These are phyloP conservation scores for Cynopterus brachyotis DNA, from an alignment of 2,113 vertebrate genomes.

Conservation along the genomic window DNA sequence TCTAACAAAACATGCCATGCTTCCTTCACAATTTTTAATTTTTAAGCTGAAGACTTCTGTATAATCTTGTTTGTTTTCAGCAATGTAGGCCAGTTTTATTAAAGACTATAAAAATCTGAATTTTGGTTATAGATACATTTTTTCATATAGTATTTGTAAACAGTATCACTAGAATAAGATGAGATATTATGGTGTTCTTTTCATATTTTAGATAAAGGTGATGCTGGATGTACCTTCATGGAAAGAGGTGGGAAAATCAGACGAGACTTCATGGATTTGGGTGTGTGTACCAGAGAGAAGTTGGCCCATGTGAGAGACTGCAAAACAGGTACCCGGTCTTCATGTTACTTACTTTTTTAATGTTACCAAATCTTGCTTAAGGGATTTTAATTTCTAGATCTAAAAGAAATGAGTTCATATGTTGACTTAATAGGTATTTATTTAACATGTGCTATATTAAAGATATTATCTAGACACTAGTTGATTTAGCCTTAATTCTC, in stretches of 20 bases:
- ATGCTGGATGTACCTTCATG: neutral
- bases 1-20: neutral
- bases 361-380: neutral
- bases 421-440: neutral
- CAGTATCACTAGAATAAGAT: neutral
- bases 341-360: neutral
- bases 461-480: neutral
- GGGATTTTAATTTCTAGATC: neutral
- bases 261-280: slow-evolving; percentile 47
- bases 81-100: neutral
- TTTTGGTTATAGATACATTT: neutral
- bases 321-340: slow-evolving; percentile 60
- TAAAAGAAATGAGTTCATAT: neutral
- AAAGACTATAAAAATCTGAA: neutral
- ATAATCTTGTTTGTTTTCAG: neutral
- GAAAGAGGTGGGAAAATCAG: slow-evolving; percentile 36
- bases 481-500: neutral
- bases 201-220: neutral
- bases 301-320: slow-evolving; percentile 64
- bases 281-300: slow-evolving; percentile 65
- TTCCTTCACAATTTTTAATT: neutral
- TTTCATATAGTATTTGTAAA: neutral
- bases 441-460: neutral
- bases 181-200: neutral
- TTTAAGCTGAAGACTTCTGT: neutral